Evolutionary conservation across 2,888 invertebrate genomes (phyloP).

Genomic region (Stenodera caucasica): DNA sequence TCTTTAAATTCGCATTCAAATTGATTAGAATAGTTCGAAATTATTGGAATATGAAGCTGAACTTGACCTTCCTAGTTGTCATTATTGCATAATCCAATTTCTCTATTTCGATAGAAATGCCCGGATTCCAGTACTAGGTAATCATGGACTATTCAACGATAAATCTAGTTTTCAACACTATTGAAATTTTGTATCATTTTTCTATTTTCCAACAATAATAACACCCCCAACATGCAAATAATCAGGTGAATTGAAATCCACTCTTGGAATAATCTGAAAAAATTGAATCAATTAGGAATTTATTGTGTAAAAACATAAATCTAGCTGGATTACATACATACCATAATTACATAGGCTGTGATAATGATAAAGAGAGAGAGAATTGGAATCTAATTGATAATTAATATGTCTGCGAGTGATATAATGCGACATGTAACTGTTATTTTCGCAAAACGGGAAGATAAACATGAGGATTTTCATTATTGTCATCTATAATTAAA

Average conservation of each 20-base stretch:
- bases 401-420: constrained; percentile 6
- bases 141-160: background rate
- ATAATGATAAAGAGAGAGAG: background rate
- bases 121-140: background rate
- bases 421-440: background rate
- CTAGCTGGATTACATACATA: background rate
- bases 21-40: no score
- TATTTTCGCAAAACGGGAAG: background rate
- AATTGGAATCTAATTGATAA: background rate
- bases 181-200: no score
- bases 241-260: no score
- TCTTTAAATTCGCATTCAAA: no score
- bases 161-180: no score
- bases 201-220: no score
- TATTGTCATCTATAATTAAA: background rate
- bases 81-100: background rate
- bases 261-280: no score
- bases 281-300: no score
- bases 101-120: background rate
- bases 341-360: background rate
- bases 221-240: no score
- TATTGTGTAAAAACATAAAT: no score
- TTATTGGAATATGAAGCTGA: background rate
- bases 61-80: background rate
- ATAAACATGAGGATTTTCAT: background rate